Base-by-base conservation (phyloP, 2,888 invertebrate genomes). In the Ganaspis brasiliensis region DNA sequence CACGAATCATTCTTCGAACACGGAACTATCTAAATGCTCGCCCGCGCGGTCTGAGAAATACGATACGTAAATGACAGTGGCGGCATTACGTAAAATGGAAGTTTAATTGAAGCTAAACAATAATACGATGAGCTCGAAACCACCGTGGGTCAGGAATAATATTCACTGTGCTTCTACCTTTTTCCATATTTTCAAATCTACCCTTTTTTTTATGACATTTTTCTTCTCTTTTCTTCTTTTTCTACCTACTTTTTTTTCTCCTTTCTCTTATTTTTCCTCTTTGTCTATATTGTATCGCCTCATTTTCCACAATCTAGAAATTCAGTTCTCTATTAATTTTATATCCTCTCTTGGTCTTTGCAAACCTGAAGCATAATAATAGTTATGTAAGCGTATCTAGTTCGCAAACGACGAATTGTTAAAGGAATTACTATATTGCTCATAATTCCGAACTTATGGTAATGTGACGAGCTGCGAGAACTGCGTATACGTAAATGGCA, bases 261-360 rank as follows among this genome's bases (percentile, higher is more conserved):
- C 37, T 57, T 67, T 37, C 37, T 57, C 49, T 75, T 76, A 77
- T 24, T 6, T 12, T 56, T 6, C 6, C 0, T 21, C 14, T 26
- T 24, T 57, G 14, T 57, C 83, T 82, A 82, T 83, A 83, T 78
- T 85, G 79, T 84, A 89, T 90, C 89, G 89, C 90, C 87, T 87
- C 88, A 89, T 89, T 91, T 91, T 81, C 89, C 84, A 87, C 90
- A 89, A 91, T 90, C 89, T 89, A 89, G 89, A 89, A 89, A 90
- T 91, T 90, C 90, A 90, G 90, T 90, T 90, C 90, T 85, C 89
- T 89, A 91, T 91, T 91, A 91, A 91, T 91, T 90, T 91, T 89
- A 89, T 88, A 89, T 90, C 89, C 76, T 79, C 55, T 49, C 75
- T 79, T 78, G 77, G 79, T 81, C 67, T n/a, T 45, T 9, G n/a